These are phyloP conservation scores for Schlechtendalia chinensis DNA, from an alignment of 1,140 invertebrate genomes.

Conservation along the genomic window DNA sequence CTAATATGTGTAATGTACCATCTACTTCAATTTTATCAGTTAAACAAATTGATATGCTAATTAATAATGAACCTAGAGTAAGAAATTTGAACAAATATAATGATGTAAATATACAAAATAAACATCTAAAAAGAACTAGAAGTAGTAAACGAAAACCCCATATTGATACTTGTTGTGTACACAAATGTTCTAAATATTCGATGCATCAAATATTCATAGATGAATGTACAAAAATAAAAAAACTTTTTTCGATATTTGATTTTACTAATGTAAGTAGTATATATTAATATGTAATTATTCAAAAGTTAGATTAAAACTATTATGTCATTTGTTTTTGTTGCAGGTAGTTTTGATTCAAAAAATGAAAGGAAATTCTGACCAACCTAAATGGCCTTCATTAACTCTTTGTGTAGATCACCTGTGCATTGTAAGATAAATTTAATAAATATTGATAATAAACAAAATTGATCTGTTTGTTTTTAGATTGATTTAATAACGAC, in stretches of 20 bases:
- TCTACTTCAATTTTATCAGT: no score
- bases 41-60: not conserved
- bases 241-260: constrained; percentile 6
- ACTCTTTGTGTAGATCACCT: not conserved
- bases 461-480: not conserved
- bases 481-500: not conserved
- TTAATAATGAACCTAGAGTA: no score
- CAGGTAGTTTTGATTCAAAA: not conserved
- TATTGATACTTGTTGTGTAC: not conserved
- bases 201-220: not conserved
- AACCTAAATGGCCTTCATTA: not conserved
- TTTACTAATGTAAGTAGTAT: not conserved
- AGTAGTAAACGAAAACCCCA: not conserved
- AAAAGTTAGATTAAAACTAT: not conserved
- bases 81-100: not conserved
- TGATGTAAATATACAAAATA: not conserved
- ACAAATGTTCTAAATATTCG: not conserved
- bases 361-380: not conserved
- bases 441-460: not conserved
- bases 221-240: not conserved
- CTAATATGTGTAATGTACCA: not conserved
- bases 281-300: not conserved
- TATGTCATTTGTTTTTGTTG: not conserved
- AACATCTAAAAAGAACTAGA: not conserved
- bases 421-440: not conserved